Evolutionary conservation across 1,140 invertebrate genomes (phyloP).

Genomic region (Euschistus heros): DNA sequence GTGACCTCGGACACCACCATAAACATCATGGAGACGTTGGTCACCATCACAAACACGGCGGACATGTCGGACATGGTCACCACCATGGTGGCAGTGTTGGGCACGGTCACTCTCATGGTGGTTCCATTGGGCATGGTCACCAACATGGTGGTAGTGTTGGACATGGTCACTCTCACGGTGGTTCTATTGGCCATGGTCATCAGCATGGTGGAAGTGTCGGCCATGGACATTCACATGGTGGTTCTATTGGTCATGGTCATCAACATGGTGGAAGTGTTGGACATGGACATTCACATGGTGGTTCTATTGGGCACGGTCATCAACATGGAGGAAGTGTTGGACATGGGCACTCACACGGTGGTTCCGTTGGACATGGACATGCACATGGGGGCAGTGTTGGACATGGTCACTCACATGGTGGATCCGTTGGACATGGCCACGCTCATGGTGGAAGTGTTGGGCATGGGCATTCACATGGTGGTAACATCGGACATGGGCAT

Average conservation of each 20-base stretch:
- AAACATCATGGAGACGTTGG: not conserved
- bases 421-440: slow-evolving; percentile 2
- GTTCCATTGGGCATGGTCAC: slow-evolving; percentile 6
- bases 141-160: slow-evolving; percentile 6
- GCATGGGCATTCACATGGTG: slow-evolving; percentile 24
- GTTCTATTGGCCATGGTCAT: slow-evolving; percentile 6
- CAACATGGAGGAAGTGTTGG: slow-evolving; percentile 4
- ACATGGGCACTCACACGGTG: slow-evolving; percentile 1
- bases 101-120: slow-evolving; percentile 10
- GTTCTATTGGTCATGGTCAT: slow-evolving; percentile 13
- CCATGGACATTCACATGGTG: slow-evolving; percentile 9
- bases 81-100: slow-evolving; percentile 1
- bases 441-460: slow-evolving; percentile 19
- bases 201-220: not conserved
- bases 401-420: slow-evolving; percentile 17
- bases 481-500: slow-evolving; percentile 22
- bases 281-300: slow-evolving; percentile 11
- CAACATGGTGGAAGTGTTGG: slow-evolving; percentile 5
- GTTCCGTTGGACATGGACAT: slow-evolving; percentile 4
- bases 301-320: slow-evolving; percentile 3
- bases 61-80: slow-evolving; percentile 14
- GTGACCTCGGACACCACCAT: slow-evolving; percentile 2
- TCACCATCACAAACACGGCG: slow-evolving; percentile 3
- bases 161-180: not conserved
- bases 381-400: slow-evolving; percentile 22